A percentile compares a stretch with the other conserved stretches of the same genome.
These are phyloP conservation scores for Oscheius sp. DNA, from an alignment of 2,888 invertebrate species.

Conservation along the genomic window DNA sequence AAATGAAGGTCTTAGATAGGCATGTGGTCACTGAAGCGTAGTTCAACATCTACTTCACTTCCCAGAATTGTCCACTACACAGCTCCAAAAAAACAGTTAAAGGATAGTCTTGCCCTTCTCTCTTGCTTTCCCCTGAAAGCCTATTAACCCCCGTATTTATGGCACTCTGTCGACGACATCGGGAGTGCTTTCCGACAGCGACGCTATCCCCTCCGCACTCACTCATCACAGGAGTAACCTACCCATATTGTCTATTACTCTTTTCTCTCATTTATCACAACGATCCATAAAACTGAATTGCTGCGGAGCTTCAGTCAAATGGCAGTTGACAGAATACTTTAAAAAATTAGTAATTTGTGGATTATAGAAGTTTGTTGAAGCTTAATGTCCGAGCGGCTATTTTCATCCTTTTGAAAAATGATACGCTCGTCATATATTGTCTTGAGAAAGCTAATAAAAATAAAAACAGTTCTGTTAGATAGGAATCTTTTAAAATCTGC, in stretches of 20 bases:
- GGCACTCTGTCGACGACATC: constrained; percentile 19
- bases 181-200: constrained; percentile 5
- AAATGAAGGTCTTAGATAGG: constrained; percentile 23
- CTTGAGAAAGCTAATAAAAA: too few relatives aligned
- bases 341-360: not conserved
- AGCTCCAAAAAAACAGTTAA: not conserved
- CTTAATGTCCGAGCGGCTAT: too few relatives aligned
- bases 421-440: too few relatives aligned
- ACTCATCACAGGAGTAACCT: too few relatives aligned
- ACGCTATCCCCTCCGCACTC: too few relatives aligned
- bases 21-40: constrained; percentile 17
- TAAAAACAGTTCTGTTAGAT: too few relatives aligned
- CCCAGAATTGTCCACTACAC: not conserved
- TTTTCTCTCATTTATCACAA: not conserved
- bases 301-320: not conserved
- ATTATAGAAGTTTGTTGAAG: too few relatives aligned
- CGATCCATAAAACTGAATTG: not conserved
- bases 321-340: not conserved
- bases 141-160: constrained; percentile 27
- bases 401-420: too few relatives aligned
- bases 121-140: constrained; percentile 17
- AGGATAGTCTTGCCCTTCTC: constrained; percentile 8
- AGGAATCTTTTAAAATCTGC: too few relatives aligned
- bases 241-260: too few relatives aligned
- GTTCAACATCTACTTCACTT: not conserved